Conservation (phyloP, 92 coral and sea anemone species). For the Galaxea fascicularis region DNA sequence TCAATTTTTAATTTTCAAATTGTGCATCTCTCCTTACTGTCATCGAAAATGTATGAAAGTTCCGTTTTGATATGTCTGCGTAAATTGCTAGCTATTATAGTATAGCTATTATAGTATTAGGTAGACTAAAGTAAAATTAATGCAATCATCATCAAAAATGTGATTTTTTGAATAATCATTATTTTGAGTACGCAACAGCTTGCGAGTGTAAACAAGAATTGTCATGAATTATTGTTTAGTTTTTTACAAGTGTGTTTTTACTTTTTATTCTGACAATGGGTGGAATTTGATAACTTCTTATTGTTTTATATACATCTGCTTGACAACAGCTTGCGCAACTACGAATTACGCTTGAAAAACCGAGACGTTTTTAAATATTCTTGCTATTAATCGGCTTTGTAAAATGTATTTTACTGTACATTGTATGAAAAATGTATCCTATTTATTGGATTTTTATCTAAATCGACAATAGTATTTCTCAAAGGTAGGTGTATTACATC, state of each 20-base stretch:
- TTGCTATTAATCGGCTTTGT: constrained; percentile 17
- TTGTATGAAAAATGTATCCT: not conserved
- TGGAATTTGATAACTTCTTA: too few species aligned
- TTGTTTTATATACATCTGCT: too few species aligned
- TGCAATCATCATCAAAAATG: too few species aligned
- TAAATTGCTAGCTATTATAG: too few species aligned
- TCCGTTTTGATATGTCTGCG: not conserved
- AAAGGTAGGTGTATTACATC: constrained; percentile 5
- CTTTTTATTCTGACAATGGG: too few species aligned
- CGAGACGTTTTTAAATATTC: not conserved
- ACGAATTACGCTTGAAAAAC: not conserved
- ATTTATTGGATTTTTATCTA: constrained; percentile 10
- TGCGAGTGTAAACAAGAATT: too few species aligned
- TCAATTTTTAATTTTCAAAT: not conserved
- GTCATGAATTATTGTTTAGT: too few species aligned
- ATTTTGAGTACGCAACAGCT: too few species aligned
- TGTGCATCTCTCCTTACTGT: too few species aligned
- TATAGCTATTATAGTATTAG: too few species aligned
- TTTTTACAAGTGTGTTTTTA: too few species aligned
- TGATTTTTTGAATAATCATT: too few species aligned
- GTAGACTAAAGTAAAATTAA: not conserved
- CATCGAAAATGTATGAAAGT: not conserved
- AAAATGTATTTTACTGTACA: not conserved
- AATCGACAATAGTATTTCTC: not conserved
- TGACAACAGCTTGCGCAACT: not conserved